These are phyloP conservation scores for Matsumyia berberina DNA, from an alignment of 2,888 invertebrate species.

Conservation along the genomic window DNA sequence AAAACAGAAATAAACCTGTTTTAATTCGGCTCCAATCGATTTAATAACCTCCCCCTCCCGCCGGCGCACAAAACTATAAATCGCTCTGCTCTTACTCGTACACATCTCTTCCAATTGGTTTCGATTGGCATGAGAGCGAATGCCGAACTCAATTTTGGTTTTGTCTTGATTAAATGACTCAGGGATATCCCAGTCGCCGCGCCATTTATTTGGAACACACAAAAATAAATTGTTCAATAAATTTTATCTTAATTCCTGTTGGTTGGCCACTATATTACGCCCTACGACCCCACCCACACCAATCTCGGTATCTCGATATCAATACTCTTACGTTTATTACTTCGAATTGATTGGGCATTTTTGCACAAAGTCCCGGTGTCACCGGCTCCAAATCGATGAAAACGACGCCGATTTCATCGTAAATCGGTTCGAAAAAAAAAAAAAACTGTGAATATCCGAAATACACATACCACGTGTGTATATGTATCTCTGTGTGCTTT, in stretches of 20 bases:
- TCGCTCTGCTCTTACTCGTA: conserved; percentile 19
- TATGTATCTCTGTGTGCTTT: conserved; percentile 12
- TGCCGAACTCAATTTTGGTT: conserved; percentile 46
- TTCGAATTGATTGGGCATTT: conserved; percentile 73
- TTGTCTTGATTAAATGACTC: conserved; percentile 68
- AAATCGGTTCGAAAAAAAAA: conserved; percentile 53
- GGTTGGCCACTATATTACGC: conserved; percentile 74
- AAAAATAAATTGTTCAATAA: conserved; percentile 79
- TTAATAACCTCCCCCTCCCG: conserved; percentile 23
- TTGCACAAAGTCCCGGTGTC: conserved; percentile 27
- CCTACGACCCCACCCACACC: not conserved
- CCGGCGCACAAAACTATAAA: conserved; percentile 48
- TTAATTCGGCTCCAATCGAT: conserved; percentile 63
- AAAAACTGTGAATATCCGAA: conserved; percentile 9
- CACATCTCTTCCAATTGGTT: not conserved
- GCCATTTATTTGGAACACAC: conserved; percentile 70
- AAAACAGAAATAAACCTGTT: conserved; percentile 48
- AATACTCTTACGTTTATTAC: conserved; percentile 73
- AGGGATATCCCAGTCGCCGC: conserved; percentile 56
- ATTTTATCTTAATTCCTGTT: conserved; percentile 79
- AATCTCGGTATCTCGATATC: conserved; percentile 27
- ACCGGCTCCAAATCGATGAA: conserved; percentile 21
- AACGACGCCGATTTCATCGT: conserved; percentile 67
- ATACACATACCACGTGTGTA: no score
- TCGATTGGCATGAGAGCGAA: conserved; percentile 22